Evolutionary conservation across 2,888 invertebrate genomes (phyloP), one percentile per base, ranked within the genome.

Genomic region (Eumacrocentrus americanus): DNA sequence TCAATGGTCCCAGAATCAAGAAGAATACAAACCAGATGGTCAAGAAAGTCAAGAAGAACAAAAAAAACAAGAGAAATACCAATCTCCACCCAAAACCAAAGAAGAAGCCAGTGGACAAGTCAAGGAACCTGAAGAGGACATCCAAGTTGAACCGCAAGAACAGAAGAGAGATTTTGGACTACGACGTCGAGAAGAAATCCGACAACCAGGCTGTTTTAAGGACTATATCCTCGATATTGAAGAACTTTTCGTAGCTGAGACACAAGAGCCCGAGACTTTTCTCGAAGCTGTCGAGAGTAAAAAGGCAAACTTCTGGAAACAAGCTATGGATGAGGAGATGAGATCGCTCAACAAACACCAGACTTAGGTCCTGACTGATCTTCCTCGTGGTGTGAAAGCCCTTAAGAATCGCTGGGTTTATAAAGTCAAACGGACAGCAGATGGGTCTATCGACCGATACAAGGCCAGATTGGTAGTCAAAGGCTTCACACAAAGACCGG

Each of bases 401-500:
- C 47, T 66, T 1, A 14, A 59, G 7, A 60, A 57, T 38, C 54
- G 60, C 6, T 64, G 61, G 66, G 44, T 62, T 1, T 64, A 47
- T 16, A 64, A 50, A 3, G 7, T 6, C 0, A 55, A 60, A 18
- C 40, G 34, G 1, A 40, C n/a, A 2, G 3, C 18, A 1, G 22
- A 70, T 50, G 72, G 69, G 4, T 35, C 38, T 9, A 23, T 53
- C 11, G 58, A 40, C 3, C 20, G 60, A 14, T 60, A 52, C 38
- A 60, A 62, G 14, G 64, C 61, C 3, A 56, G 57, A 20, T 12
- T 57, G 9, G 61, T 57, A 2, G 42, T 58, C 0, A 58, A 61
- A 6, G 58, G 58, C 63, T 71, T 54, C 50, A 20, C 46, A n/a
- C 69, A 72, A 52, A 52, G 57, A 18, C 42, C 52, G 35, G 51